Conservation (phyloP, 2,797 vertebrate species). For the Cygnus olor region DNA sequence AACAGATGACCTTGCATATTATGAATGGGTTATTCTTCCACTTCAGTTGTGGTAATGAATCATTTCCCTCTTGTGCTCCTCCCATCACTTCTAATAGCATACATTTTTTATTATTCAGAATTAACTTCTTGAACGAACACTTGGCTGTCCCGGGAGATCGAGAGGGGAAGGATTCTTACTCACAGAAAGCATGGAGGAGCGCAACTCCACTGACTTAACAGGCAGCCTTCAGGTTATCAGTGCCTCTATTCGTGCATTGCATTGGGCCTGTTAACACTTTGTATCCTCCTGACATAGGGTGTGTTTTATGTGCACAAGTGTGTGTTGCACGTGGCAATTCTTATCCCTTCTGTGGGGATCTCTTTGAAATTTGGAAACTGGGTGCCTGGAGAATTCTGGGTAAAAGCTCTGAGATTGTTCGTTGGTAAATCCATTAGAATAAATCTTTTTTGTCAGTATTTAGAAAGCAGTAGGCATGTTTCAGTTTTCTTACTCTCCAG, state of each 20-base stretch:
- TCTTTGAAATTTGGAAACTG: not conserved
- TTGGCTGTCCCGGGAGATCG: not conserved
- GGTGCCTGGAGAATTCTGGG: not conserved
- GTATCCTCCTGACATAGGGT: not conserved
- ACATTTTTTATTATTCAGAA: not conserved
- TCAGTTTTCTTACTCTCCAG: not conserved
- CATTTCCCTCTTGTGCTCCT: constrained; percentile 46
- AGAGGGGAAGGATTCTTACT: not conserved
- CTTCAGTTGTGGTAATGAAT: constrained; percentile 49
- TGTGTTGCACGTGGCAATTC: not conserved
- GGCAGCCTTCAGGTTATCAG: not conserved
- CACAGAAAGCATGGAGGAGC: not conserved
- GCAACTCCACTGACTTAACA: not conserved
- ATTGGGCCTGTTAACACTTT: not conserved
- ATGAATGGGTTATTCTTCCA: constrained; percentile 71
- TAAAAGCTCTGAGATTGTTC: not conserved
- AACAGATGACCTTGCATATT: constrained; percentile 65
- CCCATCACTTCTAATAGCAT: constrained; percentile 26
- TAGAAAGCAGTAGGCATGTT: not conserved
- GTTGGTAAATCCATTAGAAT: not conserved
- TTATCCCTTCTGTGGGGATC: not conserved
- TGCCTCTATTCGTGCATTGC: not conserved
- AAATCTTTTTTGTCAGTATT: not conserved
- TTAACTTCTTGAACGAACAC: constrained; percentile 26
- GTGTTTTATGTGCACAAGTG: not conserved